phyloP scores from a whole-genome alignment of 2,888 invertebrate genomes.

The Tipula helvola region DNA sequence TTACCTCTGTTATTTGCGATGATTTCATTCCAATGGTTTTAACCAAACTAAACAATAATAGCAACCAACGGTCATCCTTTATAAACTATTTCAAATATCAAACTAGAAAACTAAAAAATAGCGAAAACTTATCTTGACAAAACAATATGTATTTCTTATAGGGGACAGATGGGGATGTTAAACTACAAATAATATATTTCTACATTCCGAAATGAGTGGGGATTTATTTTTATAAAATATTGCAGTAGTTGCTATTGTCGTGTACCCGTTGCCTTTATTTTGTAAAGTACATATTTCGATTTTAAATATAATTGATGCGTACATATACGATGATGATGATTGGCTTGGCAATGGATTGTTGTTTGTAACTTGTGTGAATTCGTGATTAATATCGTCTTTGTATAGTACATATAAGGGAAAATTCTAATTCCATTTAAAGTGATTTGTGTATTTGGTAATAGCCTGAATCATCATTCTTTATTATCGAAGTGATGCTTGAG shows the following conservation, averaged over 20 bases:
- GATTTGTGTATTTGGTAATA: not conserved
- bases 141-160: too few species aligned
- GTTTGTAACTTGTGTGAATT: not conserved
- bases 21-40: not conserved
- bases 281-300: too few species aligned
- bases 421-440: not conserved
- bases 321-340: not conserved
- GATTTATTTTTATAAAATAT: not conserved
- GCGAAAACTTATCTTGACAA: not conserved
- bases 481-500: not conserved
- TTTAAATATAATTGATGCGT: not conserved
- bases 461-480: too few species aligned
- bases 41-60: not conserved
- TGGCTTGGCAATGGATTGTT: not conserved
- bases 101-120: conserved; percentile 7
- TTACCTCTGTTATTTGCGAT: not conserved
- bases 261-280: too few species aligned
- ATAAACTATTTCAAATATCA: not conserved
- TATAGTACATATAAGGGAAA: not conserved
- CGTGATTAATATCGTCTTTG: too few species aligned
- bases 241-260: not conserved
- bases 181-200: not conserved
- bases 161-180: not conserved
- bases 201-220: not conserved
- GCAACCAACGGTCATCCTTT: not conserved